A percentile compares a stretch with the other conserved stretches of the same genome.
Conservation (phyloP, 2,113 vertebrate genomes). For the Pycnonotus jocosus region DNA sequence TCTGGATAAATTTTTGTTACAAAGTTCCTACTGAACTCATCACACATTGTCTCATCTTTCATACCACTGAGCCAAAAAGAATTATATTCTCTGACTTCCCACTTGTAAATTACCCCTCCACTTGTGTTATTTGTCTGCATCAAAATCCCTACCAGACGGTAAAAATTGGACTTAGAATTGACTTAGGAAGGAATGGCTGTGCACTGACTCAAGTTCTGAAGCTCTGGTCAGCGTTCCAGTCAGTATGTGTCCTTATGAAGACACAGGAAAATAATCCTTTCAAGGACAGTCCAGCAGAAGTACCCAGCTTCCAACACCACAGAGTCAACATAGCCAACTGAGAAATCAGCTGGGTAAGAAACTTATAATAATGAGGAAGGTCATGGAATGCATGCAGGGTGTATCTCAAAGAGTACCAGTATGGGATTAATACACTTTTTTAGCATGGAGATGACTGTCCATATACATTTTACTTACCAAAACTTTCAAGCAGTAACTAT, state of each 20-base stretch:
- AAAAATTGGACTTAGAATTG: not conserved
- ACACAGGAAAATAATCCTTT: not conserved
- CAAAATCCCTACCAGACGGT: not conserved
- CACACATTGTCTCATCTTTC: not conserved
- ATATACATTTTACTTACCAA: not conserved
- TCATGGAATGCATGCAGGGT: not conserved
- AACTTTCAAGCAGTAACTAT: not conserved
- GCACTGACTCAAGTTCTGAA: not conserved
- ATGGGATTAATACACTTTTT: not conserved
- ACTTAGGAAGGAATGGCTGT: not conserved
- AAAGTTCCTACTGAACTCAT: not conserved
- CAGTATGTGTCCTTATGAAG: accelerated
- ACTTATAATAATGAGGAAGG: not conserved
- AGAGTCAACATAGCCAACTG: not conserved
- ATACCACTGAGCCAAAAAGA: not conserved
- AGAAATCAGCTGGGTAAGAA: not conserved
- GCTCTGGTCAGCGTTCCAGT: not conserved
- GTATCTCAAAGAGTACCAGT: not conserved
- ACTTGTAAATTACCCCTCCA: not conserved
- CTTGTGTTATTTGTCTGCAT: not conserved
- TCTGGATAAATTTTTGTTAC: not conserved
- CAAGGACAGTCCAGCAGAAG: not conserved
- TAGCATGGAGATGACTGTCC: not conserved
- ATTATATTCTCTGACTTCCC: not conserved
- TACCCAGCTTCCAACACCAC: not conserved